Conservation (phyloP, 1,140 invertebrate genomes). For the Drosophila rufa region DNA sequence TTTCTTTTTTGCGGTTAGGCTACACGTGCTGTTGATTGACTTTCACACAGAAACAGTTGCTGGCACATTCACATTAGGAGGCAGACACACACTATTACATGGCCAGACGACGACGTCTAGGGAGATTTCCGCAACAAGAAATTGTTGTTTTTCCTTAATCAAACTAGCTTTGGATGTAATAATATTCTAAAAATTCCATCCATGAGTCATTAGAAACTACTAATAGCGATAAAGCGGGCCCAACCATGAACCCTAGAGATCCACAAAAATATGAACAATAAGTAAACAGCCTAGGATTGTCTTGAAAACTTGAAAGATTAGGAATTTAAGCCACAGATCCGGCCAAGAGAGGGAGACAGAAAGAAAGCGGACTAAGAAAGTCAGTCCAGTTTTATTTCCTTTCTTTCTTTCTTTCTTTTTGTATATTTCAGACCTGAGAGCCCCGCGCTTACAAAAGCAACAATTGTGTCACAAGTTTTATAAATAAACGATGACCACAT, state of each 20-base stretch:
- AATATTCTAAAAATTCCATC: not conserved
- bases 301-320: not conserved
- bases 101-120: not conserved
- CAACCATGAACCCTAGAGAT: conserved; percentile 4
- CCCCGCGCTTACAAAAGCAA: conserved; percentile 70
- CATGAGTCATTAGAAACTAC: conserved; percentile 12
- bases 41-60: conserved; percentile 70
- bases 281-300: conserved; percentile 8
- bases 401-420: conserved; percentile 12
- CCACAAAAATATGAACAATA: conserved; percentile 6
- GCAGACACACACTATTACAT: conserved; percentile 15
- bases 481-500: conserved; percentile 82
- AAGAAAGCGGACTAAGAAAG: conserved; percentile 43
- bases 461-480: conserved; percentile 82
- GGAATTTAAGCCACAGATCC: not conserved
- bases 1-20: conserved; percentile 44
- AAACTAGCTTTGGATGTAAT: conserved; percentile 8
- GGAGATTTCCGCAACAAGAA: conserved; percentile 24
- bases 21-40: conserved; percentile 82
- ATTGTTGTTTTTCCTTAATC: conserved; percentile 19
- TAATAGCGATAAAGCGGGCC: not conserved
- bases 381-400: conserved; percentile 48
- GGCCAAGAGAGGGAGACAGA: conserved; percentile 2
- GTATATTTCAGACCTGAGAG: conserved; percentile 18
- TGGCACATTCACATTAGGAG: conserved; percentile 38